Evolutionary conservation across 2,888 invertebrate genomes (phyloP), one percentile per base, ranked within the genome.

Genomic region (Drosophila nr. medialis): DNA sequence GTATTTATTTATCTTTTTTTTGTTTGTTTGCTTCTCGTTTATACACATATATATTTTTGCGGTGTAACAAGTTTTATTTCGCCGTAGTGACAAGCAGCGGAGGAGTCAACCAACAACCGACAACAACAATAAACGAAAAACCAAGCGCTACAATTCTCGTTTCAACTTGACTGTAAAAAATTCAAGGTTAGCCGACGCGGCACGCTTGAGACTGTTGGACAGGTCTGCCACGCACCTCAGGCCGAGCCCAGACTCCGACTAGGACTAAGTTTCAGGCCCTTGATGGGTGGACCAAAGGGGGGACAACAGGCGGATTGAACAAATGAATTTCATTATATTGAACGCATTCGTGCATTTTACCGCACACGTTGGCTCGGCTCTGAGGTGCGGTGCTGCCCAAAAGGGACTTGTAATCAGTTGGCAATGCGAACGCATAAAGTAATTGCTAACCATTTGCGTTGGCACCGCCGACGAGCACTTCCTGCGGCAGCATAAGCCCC

Each of bases 361-460:
- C 85, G 89, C 85, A 85, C 85, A 85, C 89, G 85, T 80, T 71
- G 80, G 72, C 6, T 4, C 7, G 13, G 54, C 36, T 38, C 55
- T 29, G n/a, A 88, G 83, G 86, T 86, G 89, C 84, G 79, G 67
- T 62, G 77, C 61, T 61, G 64, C 59, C 75, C 75, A 75, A 78
- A 77, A 82, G 86, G 88, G 73, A 77, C 87, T 88, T 85, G 89
- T 85, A 85, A 85, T 85, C 85, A 85, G 89, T 83, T 88, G 86
- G 86, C 81, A 88, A 71, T 75, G 86, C 86, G 84, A 88, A 86
- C 83, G 84, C 85, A 85, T 85, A 86, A 85, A 88, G 85, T 85
- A 85, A 85, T 85, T 85, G 89, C 89, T 81, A 85, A 85, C 89
- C 89, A 85, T 85, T 85, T 85, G 85, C 88, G 89, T 88, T 83